These are phyloP conservation scores for Nowickia ferox DNA, from an alignment of 2,888 invertebrate genomes.

Conservation along the genomic window DNA sequence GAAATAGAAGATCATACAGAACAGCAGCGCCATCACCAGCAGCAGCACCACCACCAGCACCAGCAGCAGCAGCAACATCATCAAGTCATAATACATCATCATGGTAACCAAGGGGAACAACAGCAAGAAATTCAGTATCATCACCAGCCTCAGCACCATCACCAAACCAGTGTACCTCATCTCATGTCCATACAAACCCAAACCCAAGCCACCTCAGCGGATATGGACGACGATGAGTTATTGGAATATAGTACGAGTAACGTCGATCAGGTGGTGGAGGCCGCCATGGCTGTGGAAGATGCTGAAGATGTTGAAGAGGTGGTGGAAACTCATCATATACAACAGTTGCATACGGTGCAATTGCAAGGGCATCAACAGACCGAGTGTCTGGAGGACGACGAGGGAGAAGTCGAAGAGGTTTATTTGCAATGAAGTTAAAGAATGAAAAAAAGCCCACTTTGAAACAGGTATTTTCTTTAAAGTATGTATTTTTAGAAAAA, in stretches of 20 bases:
- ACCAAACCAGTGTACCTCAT: conserved; percentile 54
- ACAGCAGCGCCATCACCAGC: conserved; percentile 74
- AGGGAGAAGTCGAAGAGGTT: conserved; percentile 79
- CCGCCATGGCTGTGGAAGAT: conserved; percentile 65
- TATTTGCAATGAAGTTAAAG: conserved; percentile 74
- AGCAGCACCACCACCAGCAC: conserved; percentile 76
- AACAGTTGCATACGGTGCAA: conserved; percentile 78
- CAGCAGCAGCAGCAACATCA: conserved; percentile 73
- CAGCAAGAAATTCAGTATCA: conserved; percentile 67
- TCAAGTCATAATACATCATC: conserved; percentile 74
- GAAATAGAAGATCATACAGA: conserved; percentile 74
- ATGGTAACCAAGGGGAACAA: conserved; percentile 59
- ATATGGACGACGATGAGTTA: conserved; percentile 76
- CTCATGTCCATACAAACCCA: conserved; percentile 69
- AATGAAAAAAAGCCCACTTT: neutral
- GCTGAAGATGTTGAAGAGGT: conserved; percentile 73
- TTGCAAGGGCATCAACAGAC: conserved; percentile 78
- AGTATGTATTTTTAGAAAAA: neutral
- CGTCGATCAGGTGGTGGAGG: conserved; percentile 76
- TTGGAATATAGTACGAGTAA: conserved; percentile 77
- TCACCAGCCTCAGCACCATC: conserved; percentile 60
- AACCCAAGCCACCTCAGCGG: conserved; percentile 64
- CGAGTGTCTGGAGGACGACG: conserved; percentile 75
- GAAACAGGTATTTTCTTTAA: neutral
- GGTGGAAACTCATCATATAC: conserved; percentile 77